Base-by-base conservation (phyloP, 2,888 invertebrate species). In the Tanaodytes sp. region DNA sequence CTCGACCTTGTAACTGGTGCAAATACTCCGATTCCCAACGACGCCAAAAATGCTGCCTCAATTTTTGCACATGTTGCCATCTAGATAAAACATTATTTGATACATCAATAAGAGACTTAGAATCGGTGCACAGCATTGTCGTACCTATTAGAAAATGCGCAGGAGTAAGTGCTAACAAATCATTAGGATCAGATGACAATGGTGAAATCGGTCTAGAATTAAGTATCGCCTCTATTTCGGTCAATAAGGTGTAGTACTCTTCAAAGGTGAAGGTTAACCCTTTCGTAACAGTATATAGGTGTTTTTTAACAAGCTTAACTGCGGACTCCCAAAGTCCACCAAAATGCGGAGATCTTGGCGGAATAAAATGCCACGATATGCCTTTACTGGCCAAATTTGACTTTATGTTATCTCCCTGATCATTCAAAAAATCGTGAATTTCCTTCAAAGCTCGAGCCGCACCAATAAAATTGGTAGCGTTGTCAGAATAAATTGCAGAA, bases 241-340 rank as follows among this genome's bases (percentile, higher is more conserved):
- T 14, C 9, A 36, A 5, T 11, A 46, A 18, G 2, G 30, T 46
- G n/a, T 16, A 9, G 18, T 31, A 31, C 9, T 31, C 31, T n/a
- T 46, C 33, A n/a, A 31, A 46, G 4, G 46, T 46, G n/a, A n/a
- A 18, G 5, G 15, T 8, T 2, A 30, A n/a, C 1, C 36, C 48
- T 14, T 20, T 20, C 2, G 20, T 36, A 2, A 48, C 48, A 9
- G 9, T 48, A 12, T 20, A 20, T 1, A 48, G 8, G 20, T 48
- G 48, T 14, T 14, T 6, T 16, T 48, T 48, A 20, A 36, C 12
- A 2, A 36, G 36, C n/a, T 20, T 33, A 14, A 48, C 33, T 3
- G 31, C 46, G 1, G 46, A 30, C 8, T 46, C 46, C 46, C 46
- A 46, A 1, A 46, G 6, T 1, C 46, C 46, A 9, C 46, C 46